Base-by-base conservation (phyloP, 37 sponge, comb jelly and placozoan species). In the Tethya wilhelma region DNA sequence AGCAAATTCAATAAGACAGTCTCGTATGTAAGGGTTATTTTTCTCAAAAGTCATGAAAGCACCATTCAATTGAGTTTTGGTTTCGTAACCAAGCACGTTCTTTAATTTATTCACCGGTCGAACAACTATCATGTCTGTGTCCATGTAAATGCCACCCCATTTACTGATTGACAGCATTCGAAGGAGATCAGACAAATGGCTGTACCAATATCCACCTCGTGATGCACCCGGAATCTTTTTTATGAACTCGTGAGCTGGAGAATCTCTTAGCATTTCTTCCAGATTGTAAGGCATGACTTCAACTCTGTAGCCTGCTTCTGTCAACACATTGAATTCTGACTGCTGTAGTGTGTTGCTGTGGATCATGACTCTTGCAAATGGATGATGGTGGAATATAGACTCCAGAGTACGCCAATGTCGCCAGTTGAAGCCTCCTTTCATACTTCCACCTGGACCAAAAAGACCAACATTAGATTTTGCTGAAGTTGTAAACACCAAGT, bases 311-410 rank as follows among this genome's bases (percentile, higher is more conserved):
- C 63, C 63, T 25, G 63, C 63, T 23, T 60, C 63, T 12, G 26
- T 60, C 26, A 60, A 60, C 26, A 60, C 63, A 60, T 60, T 26
- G 28, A 60, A 60, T 7, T 7, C 7, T 7, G 6, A 19, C 11
- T 60, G 20, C 7, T 60, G 26, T 12, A 60, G 63, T 25, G 63
- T 60, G 63, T 23, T 12, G 28, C 63, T 60, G 28, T 60, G 63
- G 7, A 60, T 26, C 7, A 60, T 12, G 23, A 60, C 63, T 6
- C 23, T 23, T 9, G 63, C 63, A 23, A 6, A 25, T 8, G 63
- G 63, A 60, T 60, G 63, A 26, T 60, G 28, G 28, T 23, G 63
- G 28, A 60, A 60, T 60, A 60, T 23, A 12, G 63, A 60, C 23
- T 60, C 63, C 6, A 60, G 11, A 26, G 26, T 25, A 60, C 63